phyloP scores from a whole-genome alignment of 2,797 vertebrate genomes.

The Lepus townsendii region DNA sequence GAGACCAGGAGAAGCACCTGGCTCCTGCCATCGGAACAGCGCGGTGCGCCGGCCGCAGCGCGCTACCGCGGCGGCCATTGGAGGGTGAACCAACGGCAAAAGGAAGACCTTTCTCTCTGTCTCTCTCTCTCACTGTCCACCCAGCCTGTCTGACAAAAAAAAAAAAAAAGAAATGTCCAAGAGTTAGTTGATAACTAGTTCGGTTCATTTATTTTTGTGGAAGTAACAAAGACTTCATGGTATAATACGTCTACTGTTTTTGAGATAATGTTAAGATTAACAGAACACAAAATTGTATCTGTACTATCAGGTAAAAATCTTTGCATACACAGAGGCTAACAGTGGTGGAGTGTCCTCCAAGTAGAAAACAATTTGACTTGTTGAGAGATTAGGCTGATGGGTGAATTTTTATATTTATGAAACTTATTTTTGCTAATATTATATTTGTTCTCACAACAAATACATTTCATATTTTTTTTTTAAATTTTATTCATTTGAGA shows the following conservation, averaged over 20 bases:
- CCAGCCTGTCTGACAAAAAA: too few relatives aligned
- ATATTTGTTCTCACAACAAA: neutral
- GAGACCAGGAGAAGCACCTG: too few relatives aligned
- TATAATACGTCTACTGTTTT: neutral
- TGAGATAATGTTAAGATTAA: conserved; percentile 10
- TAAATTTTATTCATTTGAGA: too few relatives aligned
- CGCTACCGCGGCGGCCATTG: too few relatives aligned
- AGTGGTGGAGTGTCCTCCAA: neutral
- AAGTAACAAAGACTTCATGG: neutral
- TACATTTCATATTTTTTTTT: neutral
- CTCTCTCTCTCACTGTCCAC: too few relatives aligned
- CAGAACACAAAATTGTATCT: neutral
- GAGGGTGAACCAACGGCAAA: too few relatives aligned
- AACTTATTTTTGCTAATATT: conserved; percentile 58
- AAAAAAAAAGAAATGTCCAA: neutral
- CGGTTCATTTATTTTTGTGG: neutral
- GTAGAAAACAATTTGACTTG: neutral
- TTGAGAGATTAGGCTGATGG: conserved; percentile 24
- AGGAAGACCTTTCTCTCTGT: too few relatives aligned
- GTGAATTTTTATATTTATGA: conserved; percentile 37
- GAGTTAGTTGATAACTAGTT: neutral
- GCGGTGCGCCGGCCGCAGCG: too few relatives aligned
- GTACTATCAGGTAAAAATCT: neutral
- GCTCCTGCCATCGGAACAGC: too few relatives aligned
- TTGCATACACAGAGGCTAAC: neutral